Evolutionary conservation across 2,797 vertebrate genomes (phyloP).

Genomic region (Amblyopsis hoosieri): DNA sequence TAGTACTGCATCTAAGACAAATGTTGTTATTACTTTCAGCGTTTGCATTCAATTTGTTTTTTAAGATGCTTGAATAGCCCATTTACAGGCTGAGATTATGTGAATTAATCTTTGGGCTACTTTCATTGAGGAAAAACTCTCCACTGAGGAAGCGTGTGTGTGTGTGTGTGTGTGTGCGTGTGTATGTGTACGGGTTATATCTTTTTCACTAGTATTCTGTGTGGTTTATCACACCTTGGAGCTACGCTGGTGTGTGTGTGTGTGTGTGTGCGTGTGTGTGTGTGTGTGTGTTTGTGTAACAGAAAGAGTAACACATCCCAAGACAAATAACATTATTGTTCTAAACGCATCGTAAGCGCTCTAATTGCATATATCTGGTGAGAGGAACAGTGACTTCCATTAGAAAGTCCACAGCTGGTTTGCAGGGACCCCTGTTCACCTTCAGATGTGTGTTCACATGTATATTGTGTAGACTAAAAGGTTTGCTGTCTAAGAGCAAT

Average conservation of each 20-base stretch:
- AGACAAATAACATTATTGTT: conserved; percentile 1
- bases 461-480: too few relatives aligned
- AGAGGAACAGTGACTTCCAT: background rate
- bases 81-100: conserved; percentile 79
- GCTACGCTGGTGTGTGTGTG: too few relatives aligned
- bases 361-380: background rate
- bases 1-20: conserved; percentile 67
- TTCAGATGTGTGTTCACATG: too few relatives aligned
- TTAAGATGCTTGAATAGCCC: conserved; percentile 75
- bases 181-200: too few relatives aligned
- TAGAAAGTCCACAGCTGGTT: too few relatives aligned
- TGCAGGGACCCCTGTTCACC: too few relatives aligned
- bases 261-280: too few relatives aligned
- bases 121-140: conserved; percentile 54
- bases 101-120: conserved; percentile 76
- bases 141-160: background rate
- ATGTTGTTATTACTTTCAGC: conserved; percentile 77
- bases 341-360: background rate
- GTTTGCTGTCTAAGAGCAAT: too few relatives aligned
- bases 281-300: background rate
- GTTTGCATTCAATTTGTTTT: conserved; percentile 80
- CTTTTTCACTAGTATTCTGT: too few relatives aligned
- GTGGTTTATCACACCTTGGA: too few relatives aligned
- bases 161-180: too few relatives aligned
- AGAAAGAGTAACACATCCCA: conserved; percentile 9